Evolutionary conservation across 2,797 vertebrate genomes (phyloP).

Genomic region (Centroberyx gerrardi): DNA sequence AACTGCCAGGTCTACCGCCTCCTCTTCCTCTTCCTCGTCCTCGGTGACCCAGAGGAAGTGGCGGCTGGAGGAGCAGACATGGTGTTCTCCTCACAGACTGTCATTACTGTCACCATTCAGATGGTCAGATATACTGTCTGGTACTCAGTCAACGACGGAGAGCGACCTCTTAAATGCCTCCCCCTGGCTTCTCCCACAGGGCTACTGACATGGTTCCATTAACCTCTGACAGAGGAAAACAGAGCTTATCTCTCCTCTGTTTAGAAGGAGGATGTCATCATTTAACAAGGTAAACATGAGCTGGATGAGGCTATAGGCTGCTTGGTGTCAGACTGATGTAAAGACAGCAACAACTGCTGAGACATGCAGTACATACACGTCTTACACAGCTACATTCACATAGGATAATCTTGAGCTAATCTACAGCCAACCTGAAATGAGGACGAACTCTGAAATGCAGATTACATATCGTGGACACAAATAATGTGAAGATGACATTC

Average conservation of each 20-base stretch:
- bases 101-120: conserved; percentile 23
- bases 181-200: conserved; percentile 35
- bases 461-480: no score
- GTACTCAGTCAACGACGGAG: conserved; percentile 10
- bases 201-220: conserved; percentile 54
- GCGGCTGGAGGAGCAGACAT: not conserved
- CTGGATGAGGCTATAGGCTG: conserved; percentile 10
- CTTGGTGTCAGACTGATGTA: conserved; percentile 4
- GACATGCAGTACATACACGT: no score
- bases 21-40: not conserved
- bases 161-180: conserved; percentile 20
- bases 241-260: conserved; percentile 5
- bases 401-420: no score
- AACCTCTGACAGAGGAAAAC: conserved; percentile 55
- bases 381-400: no score
- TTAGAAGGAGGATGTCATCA: conserved; percentile 32
- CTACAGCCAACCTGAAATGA: no score
- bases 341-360: not conserved
- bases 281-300: conserved; percentile 49
- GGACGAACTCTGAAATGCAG: no score
- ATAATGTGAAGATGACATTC: no score
- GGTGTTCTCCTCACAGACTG: conserved; percentile 19
- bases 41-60: conserved; percentile 19
- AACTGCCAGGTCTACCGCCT: no score
- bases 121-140: conserved; percentile 11